Percentiles rank a stretch among this genome's conserved stretches.
phyloP scores from a whole-genome alignment of 2,797 vertebrate species.

The Cephalopachus bancanus region DNA sequence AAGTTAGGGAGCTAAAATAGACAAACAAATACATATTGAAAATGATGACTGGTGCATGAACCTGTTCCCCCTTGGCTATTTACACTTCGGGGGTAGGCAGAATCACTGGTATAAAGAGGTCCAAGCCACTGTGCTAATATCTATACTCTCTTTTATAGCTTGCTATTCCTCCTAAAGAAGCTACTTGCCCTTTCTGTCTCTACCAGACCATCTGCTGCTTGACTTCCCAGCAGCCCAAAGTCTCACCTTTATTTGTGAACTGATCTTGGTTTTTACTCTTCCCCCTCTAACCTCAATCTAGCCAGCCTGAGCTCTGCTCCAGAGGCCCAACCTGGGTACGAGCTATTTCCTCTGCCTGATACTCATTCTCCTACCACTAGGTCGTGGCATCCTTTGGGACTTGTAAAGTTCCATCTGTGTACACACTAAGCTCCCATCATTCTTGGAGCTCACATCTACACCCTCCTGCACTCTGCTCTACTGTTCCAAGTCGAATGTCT shows the following conservation, averaged over 20 bases:
- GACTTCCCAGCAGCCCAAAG: neutral
- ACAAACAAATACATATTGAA: neutral
- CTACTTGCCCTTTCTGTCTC: neutral
- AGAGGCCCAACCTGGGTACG: neutral
- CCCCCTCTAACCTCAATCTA: neutral
- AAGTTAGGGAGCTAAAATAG: neutral
- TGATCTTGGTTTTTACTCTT: neutral
- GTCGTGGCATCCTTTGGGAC: neutral
- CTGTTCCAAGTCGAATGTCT: neutral
- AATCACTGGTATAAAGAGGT: neutral
- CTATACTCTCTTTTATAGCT: neutral
- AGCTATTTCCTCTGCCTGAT: neutral
- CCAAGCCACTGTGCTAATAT: neutral
- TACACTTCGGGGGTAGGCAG: neutral
- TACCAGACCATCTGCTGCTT: neutral
- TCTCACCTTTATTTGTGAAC: neutral
- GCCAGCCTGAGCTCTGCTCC: neutral
- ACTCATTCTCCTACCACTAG: neutral
- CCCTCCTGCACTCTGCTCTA: neutral
- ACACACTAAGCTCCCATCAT: neutral
- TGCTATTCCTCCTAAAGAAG: neutral
- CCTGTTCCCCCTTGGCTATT: neutral
- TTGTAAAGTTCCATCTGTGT: neutral
- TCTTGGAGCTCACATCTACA: neutral
- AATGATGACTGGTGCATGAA: neutral